Conservation (phyloP, 2,113 vertebrate genomes). For the Syngnathus scovelli region DNA sequence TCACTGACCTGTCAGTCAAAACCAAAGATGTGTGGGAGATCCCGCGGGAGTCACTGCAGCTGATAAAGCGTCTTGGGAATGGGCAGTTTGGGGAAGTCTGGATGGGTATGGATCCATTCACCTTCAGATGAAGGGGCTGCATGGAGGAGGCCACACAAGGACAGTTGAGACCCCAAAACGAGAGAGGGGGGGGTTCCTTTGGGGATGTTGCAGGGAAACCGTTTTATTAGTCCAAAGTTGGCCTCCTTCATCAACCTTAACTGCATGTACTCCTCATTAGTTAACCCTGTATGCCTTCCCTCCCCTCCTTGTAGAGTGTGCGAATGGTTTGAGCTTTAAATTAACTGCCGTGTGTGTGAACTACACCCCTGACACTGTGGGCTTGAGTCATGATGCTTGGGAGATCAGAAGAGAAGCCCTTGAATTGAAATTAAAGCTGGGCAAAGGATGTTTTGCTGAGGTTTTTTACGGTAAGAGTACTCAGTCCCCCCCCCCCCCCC, state of each 20-base stretch:
- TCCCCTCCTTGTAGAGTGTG: constrained; percentile 85
- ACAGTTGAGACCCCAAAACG: constrained; percentile 15
- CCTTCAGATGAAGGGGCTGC: constrained; percentile 55
- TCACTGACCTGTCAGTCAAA: constrained; percentile 98
- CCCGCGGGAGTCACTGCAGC: constrained; percentile 91
- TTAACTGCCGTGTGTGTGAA: constrained; percentile 91
- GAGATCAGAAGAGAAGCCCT: constrained; percentile 86
- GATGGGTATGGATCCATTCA: constrained; percentile 88
- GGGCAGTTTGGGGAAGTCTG: constrained; percentile 99
- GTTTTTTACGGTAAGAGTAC: constrained; percentile 95
- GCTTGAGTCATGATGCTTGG: constrained; percentile 98
- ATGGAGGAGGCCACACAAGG: constrained; percentile 64
- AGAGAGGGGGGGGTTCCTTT: neutral
- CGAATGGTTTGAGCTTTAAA: constrained; percentile 98
- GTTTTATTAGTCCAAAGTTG: constrained; percentile 37
- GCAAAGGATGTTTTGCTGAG: constrained; percentile 98
- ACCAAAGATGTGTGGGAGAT: constrained; percentile 99
- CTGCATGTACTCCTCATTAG: constrained; percentile 81
- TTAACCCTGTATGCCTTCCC: constrained; percentile 86
- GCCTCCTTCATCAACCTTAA: constrained; percentile 77
- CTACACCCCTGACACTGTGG: constrained; percentile 91
- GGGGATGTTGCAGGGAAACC: constrained; percentile 11
- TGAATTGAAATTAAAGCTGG: constrained; percentile 89
- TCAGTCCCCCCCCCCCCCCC: neutral
- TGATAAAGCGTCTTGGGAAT: constrained; percentile 96